A percentile compares a stretch with the other conserved stretches of the same genome.
Evolutionary conservation across 1,140 invertebrate genomes (phyloP).

Genomic region (Latrodectus geometricus): DNA sequence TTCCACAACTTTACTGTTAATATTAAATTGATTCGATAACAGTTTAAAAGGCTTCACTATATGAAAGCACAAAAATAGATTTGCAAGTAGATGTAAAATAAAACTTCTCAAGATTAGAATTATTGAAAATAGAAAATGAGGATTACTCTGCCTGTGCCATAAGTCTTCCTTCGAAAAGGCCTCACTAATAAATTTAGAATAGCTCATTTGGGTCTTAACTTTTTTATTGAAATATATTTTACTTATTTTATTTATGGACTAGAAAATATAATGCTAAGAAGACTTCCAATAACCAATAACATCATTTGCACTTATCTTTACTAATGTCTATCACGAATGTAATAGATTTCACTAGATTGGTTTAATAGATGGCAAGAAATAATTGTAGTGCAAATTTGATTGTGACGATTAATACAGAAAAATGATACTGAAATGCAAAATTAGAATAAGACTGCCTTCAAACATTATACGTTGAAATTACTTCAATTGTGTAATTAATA

Average conservation of each 20-base stretch:
- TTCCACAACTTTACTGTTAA: constrained; percentile 45
- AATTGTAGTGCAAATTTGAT: background rate
- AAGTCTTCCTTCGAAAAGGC: constrained; percentile 59
- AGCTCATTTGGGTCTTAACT: constrained; percentile 42
- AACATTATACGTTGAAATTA: background rate
- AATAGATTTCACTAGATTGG: constrained; percentile 15
- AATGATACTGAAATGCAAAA: background rate
- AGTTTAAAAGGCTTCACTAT: constrained; percentile 37
- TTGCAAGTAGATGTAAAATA: constrained; percentile 35
- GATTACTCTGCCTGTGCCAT: constrained; percentile 8
- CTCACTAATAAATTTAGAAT: constrained; percentile 40
- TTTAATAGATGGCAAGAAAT: background rate
- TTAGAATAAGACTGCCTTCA: background rate
- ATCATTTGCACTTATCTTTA: constrained; percentile 17
- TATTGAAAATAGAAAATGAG: too few species aligned
- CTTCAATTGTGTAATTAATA: background rate
- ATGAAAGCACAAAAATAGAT: constrained; percentile 22
- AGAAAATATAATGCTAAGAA: constrained; percentile 5
- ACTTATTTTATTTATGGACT: constrained; percentile 31
- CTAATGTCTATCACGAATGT: constrained; percentile 25
- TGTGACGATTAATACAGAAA: background rate
- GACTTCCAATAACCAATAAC: constrained; percentile 17
- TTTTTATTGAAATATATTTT: constrained; percentile 52
- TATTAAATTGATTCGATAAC: constrained; percentile 13
- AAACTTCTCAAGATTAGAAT: too few species aligned